Evolutionary conservation across 2,113 vertebrate species (phyloP).

Genomic region (Okapia johnstoni): DNA sequence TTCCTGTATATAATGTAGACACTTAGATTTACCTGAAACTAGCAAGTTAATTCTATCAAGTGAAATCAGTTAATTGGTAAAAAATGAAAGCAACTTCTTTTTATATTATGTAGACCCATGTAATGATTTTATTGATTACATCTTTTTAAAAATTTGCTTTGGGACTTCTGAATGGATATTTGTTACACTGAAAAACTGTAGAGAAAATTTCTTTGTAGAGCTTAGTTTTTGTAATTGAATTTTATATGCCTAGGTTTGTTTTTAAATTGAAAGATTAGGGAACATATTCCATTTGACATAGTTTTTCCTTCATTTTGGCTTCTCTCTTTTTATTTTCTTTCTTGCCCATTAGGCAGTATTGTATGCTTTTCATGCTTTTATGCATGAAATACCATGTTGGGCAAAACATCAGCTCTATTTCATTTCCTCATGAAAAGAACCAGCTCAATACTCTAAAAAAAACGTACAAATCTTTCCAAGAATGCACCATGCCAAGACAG

Average conservation of each 20-base stretch:
- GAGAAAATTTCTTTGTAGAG: background rate
- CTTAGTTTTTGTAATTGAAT: constrained; percentile 2
- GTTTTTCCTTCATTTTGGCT: background rate
- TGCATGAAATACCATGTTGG: background rate
- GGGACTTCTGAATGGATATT: background rate
- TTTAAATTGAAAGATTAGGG: background rate
- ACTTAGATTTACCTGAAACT: background rate
- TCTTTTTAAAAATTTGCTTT: background rate
- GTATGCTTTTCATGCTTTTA: background rate
- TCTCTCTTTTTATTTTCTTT: background rate
- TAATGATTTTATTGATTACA: background rate
- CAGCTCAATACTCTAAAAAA: background rate
- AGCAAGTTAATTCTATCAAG: background rate
- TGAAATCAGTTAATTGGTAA: background rate
- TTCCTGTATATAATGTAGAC: background rate
- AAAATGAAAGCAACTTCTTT: background rate
- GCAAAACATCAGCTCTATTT: constrained; percentile 4
- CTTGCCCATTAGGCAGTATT: background rate
- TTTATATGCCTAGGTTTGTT: background rate
- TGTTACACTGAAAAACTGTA: background rate
- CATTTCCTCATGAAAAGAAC: background rate
- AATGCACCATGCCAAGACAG: background rate
- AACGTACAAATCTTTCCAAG: background rate
- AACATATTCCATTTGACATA: background rate
- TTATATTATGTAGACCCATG: background rate